phyloP scores from a whole-genome alignment of 2,888 invertebrate species.

The Apantesis nais region DNA sequence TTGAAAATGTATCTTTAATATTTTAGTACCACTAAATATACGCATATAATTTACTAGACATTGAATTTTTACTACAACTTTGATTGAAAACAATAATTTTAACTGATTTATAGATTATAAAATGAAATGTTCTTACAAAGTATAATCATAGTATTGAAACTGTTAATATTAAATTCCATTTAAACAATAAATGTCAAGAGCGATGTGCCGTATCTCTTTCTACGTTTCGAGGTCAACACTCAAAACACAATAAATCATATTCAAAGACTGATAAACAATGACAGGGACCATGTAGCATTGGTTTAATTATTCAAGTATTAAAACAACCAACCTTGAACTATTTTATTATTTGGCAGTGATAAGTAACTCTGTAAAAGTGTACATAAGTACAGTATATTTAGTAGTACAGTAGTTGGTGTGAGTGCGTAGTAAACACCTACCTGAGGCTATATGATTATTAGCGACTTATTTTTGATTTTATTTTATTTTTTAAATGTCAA shows the following conservation, averaged over 20 bases:
- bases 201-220: conserved; percentile 22
- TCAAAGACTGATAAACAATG: conserved; percentile 27
- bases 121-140: conserved; percentile 17
- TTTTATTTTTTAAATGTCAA: too few relatives aligned
- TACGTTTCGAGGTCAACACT: conserved; percentile 23
- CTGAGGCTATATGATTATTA: not conserved
- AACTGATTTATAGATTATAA: conserved; percentile 16
- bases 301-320: not conserved
- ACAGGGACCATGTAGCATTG: not conserved
- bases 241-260: conserved; percentile 28
- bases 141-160: conserved; percentile 10
- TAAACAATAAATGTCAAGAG: conserved; percentile 17
- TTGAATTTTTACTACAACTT: conserved; percentile 2
- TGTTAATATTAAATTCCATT: conserved; percentile 17
- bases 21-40: not conserved
- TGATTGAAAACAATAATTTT: not conserved
- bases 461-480: too few relatives aligned
- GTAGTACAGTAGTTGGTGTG: not conserved
- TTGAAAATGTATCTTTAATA: not conserved
- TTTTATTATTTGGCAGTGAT: not conserved
- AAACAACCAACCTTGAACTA: not conserved
- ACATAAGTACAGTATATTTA: not conserved
- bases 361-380: not conserved
- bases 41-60: not conserved
- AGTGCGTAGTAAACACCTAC: not conserved